Percentiles rank a stretch among this genome's conserved stretches.
Evolutionary conservation across 2,113 vertebrate genomes (phyloP).

Genomic region (Callorhinus ursinus): DNA sequence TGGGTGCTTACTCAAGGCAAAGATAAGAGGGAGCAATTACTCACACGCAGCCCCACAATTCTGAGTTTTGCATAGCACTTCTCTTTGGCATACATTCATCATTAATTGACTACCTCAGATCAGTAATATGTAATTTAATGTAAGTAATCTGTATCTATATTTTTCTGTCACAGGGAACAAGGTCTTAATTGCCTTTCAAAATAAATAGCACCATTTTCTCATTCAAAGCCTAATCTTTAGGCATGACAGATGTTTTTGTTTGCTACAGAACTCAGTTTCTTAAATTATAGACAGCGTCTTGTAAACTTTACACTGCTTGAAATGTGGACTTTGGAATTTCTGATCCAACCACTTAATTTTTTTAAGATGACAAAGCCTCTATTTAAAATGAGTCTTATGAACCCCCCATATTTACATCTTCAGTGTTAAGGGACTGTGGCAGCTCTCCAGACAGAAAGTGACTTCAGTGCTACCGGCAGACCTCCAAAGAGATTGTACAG

Average conservation of each 20-base stretch:
- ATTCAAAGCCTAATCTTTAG: slow-evolving; percentile 76
- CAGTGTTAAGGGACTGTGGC: slow-evolving; percentile 72
- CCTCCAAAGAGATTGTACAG: slow-evolving; percentile 73
- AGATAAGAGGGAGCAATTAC: not conserved
- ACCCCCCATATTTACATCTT: not conserved
- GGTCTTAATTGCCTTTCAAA: slow-evolving; percentile 78
- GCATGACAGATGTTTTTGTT: slow-evolving; percentile 78
- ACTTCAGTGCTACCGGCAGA: slow-evolving; percentile 72
- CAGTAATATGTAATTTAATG: slow-evolving; percentile 49
- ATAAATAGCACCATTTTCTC: slow-evolving; percentile 66
- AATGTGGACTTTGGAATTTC: slow-evolving; percentile 64
- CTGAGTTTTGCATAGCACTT: not conserved
- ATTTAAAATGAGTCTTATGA: slow-evolving; percentile 59
- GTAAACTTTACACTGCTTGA: slow-evolving; percentile 61
- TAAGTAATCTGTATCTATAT: slow-evolving; percentile 53
- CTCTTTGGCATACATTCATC: slow-evolving; percentile 31
- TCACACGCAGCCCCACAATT: not conserved
- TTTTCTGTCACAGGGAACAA: slow-evolving; percentile 62
- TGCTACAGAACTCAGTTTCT: slow-evolving; percentile 67
- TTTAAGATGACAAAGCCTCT: slow-evolving; percentile 10
- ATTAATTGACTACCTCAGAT: slow-evolving; percentile 51
- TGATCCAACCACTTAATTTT: slow-evolving; percentile 44
- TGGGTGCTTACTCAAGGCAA: not conserved
- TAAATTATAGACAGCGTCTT: slow-evolving; percentile 70
- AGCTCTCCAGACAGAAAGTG: slow-evolving; percentile 78